Evolutionary conservation across 2,888 invertebrate species (phyloP).

Genomic region (Apotomis betuletana): DNA sequence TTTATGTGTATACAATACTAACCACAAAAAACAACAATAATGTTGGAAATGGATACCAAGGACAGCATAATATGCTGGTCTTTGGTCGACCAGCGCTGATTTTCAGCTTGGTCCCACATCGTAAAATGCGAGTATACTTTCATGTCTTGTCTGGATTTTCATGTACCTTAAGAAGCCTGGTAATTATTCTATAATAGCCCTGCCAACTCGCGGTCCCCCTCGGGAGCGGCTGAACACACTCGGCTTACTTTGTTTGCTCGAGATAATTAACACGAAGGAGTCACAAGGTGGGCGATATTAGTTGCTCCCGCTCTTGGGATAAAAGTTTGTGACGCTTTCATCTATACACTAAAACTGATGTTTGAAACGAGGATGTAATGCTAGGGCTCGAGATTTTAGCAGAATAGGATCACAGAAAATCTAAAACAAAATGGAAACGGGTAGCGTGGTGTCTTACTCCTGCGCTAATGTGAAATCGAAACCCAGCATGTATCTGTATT

Average conservation of each 20-base stretch:
- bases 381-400: background rate
- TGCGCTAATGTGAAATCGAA: too few species aligned
- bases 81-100: too few species aligned
- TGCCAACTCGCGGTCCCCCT: background rate
- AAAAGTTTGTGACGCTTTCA: constrained; percentile 6
- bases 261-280: constrained; percentile 61
- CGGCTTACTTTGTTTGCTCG: constrained; percentile 58
- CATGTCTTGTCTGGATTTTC: background rate
- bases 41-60: too few species aligned
- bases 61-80: too few species aligned
- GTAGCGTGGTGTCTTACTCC: too few species aligned
- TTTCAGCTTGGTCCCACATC: too few species aligned
- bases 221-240: constrained; percentile 43
- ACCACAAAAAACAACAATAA: too few species aligned
- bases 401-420: too few species aligned
- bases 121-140: too few species aligned
- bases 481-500: too few species aligned
- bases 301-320: background rate
- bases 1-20: too few species aligned
- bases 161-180: background rate
- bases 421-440: too few species aligned
- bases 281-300: constrained; percentile 37
- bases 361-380: background rate
- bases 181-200: background rate
- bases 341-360: background rate